phyloP scores from a whole-genome alignment of 2,113 vertebrate genomes.

The Toxotes jaculatrix region DNA sequence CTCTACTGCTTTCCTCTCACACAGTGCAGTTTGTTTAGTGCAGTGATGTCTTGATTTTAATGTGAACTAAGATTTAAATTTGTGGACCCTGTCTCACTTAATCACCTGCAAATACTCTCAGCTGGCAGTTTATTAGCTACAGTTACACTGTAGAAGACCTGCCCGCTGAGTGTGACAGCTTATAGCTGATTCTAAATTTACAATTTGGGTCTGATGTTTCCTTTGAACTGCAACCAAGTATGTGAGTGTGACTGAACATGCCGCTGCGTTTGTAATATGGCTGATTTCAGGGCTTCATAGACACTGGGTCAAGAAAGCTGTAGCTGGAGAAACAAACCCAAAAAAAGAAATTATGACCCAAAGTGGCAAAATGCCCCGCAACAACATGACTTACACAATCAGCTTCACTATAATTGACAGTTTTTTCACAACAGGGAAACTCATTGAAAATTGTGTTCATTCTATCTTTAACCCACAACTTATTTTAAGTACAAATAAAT shows the following conservation, averaged over 20 bases:
- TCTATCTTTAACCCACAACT: slow-evolving; percentile 31
- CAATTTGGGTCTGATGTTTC: not conserved
- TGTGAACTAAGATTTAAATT: not conserved
- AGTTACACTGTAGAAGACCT: too few species aligned
- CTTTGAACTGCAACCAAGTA: not conserved
- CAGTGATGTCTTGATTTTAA: slow-evolving; percentile 29
- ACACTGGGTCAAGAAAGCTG: not conserved
- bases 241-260: not conserved
- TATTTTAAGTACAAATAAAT: slow-evolving; percentile 73
- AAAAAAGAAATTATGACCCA: not conserved
- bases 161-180: not conserved
- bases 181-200: not conserved
- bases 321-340: not conserved
- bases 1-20: not conserved
- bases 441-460: not conserved
- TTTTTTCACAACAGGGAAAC: slow-evolving; percentile 35
- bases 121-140: not conserved
- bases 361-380: slow-evolving; percentile 10
- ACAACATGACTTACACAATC: slow-evolving; percentile 27
- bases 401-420: slow-evolving; percentile 19
- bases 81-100: not conserved
- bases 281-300: slow-evolving; percentile 6
- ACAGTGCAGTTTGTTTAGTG: slow-evolving; percentile 23
- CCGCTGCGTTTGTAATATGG: not conserved
- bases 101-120: not conserved